These are phyloP conservation scores for Vicugna pacos DNA, from an alignment of 2,113 vertebrate species.

Conservation along the genomic window DNA sequence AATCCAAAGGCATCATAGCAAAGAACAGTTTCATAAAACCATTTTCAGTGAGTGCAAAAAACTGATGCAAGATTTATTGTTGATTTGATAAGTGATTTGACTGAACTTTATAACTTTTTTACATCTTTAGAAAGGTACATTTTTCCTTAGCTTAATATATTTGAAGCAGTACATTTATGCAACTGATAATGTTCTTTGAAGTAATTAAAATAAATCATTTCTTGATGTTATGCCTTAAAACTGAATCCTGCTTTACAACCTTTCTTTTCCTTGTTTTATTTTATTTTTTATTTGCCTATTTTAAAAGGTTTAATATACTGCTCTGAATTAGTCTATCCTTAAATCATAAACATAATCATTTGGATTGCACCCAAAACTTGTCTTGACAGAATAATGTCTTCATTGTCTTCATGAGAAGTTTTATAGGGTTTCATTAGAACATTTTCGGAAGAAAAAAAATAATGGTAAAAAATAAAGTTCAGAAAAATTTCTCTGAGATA, in stretches of 20 bases:
- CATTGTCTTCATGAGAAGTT: background rate
- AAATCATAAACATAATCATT: background rate
- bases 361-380: background rate
- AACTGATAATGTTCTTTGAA: background rate
- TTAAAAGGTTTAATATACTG: background rate
- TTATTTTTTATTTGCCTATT: background rate
- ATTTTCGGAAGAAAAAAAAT: background rate
- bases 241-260: background rate
- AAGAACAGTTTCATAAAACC: background rate
- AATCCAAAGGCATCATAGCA: background rate
- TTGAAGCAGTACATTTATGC: background rate
- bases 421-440: background rate
- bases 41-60: background rate
- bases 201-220: slow-evolving; percentile 5
- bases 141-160: background rate
- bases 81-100: background rate
- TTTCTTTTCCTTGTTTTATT: background rate
- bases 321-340: background rate
- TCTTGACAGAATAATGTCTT: background rate
- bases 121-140: background rate
- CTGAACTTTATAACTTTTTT: background rate
- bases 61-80: background rate
- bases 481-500: background rate
- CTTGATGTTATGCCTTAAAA: background rate
- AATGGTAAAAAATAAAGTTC: background rate